Evolutionary conservation across 2,797 vertebrate genomes (phyloP).

Genomic region (Sebastes reedi): DNA sequence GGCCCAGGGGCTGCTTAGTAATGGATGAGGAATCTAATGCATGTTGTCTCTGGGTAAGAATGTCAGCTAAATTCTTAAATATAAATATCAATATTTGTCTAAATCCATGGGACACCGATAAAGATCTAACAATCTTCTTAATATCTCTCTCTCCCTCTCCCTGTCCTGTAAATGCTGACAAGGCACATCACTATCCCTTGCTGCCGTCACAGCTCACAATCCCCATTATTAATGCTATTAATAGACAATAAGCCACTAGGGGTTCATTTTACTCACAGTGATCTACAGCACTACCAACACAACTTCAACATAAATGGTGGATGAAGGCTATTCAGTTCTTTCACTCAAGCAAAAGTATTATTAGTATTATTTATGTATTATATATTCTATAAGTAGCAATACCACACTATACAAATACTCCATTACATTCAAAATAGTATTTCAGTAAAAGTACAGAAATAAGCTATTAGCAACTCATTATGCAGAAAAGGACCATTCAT

Average conservation of each 20-base stretch:
- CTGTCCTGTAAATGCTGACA: slow-evolving; percentile 40
- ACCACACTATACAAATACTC: not conserved
- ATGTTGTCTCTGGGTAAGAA: not conserved
- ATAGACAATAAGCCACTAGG: slow-evolving; percentile 53
- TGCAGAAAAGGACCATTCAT: not conserved
- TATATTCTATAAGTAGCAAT: not conserved
- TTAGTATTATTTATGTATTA: not conserved
- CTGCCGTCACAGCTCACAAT: slow-evolving; percentile 50
- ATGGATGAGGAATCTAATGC: not conserved
- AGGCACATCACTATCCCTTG: slow-evolving; percentile 15
- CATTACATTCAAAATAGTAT: not conserved
- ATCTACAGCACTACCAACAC: not conserved
- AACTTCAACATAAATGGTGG: not conserved
- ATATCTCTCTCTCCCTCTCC: not conserved
- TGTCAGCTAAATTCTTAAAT: not conserved
- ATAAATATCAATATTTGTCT: not conserved
- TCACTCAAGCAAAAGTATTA: not conserved
- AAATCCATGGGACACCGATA: not conserved
- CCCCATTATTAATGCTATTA: slow-evolving; percentile 52
- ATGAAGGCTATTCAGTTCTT: not conserved
- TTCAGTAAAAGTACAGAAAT: not conserved
- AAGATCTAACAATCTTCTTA: not conserved
- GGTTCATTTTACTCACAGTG: slow-evolving; percentile 7
- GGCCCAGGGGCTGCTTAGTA: not conserved
- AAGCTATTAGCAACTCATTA: not conserved